Conservation (phyloP, 2,888 invertebrate genomes). For the Pelosia muscerda region DNA sequence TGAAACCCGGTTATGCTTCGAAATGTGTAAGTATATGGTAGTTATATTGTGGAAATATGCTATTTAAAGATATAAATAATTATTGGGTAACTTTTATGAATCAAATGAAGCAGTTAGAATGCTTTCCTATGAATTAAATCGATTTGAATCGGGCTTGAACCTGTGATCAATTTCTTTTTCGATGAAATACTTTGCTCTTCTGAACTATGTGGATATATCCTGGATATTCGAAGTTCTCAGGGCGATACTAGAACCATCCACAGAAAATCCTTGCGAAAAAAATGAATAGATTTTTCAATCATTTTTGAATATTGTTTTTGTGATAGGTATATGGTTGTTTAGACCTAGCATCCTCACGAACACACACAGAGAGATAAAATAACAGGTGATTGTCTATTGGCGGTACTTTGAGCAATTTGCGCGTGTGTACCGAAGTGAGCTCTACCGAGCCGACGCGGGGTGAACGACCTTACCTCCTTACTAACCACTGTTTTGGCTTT, state of each 20-base stretch:
- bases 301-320: too few species aligned
- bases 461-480: constrained; percentile 6
- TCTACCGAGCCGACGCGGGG: background rate
- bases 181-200: too few species aligned
- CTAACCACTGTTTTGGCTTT: background rate
- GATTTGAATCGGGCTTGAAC: too few species aligned
- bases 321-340: background rate
- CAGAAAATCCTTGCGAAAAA: too few species aligned
- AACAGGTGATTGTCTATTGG: constrained; percentile 56
- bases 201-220: background rate
- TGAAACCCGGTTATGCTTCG: constrained; percentile 16
- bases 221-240: too few species aligned
- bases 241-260: too few species aligned
- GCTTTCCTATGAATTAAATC: background rate
- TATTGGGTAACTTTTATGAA: background rate
- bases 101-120: background rate
- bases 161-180: too few species aligned
- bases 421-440: constrained; percentile 7
- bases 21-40: constrained; percentile 14
- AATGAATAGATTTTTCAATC: too few species aligned
- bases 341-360: background rate
- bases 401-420: constrained; percentile 65
- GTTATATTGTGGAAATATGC: background rate
- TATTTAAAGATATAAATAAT: background rate
- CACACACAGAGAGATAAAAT: constrained; percentile 38